These are phyloP conservation scores for Oxygymnocypris stewartii DNA, from an alignment of 2,113 vertebrate genomes.

Conservation along the genomic window DNA sequence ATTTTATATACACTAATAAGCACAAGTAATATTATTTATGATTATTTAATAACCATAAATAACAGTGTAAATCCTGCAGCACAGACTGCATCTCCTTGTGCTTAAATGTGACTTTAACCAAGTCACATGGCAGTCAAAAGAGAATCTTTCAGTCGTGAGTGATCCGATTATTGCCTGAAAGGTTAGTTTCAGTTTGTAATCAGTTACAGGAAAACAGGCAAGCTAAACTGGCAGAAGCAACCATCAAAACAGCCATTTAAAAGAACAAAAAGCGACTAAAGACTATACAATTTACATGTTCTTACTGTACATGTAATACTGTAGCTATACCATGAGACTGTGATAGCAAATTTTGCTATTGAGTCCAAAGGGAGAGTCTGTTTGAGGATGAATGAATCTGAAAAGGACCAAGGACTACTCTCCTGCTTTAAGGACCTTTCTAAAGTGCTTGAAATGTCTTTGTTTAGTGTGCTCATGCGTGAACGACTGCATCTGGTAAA, in stretches of 20 bases:
- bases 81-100: conserved; percentile 34
- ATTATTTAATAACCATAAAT: conserved; percentile 34
- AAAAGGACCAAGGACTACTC: conserved; percentile 15
- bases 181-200: background rate
- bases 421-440: background rate
- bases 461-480: conserved; percentile 34
- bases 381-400: background rate
- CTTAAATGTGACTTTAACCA: background rate
- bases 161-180: background rate
- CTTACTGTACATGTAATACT: conserved; percentile 39
- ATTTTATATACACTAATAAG: background rate
- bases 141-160: conserved; percentile 17
- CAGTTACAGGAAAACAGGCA: background rate
- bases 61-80: background rate
- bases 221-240: conserved; percentile 9
- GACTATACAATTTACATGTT: conserved; percentile 6
- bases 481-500: background rate
- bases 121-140: conserved; percentile 24
- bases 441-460: conserved; percentile 37
- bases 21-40: background rate
- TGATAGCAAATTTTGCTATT: background rate
- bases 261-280: background rate
- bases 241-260: background rate
- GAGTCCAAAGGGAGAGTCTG: background rate
- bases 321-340: conserved; percentile 1